Evolutionary conservation across 2,113 vertebrate genomes (phyloP).

Genomic region (Neodon shergylaensis): DNA sequence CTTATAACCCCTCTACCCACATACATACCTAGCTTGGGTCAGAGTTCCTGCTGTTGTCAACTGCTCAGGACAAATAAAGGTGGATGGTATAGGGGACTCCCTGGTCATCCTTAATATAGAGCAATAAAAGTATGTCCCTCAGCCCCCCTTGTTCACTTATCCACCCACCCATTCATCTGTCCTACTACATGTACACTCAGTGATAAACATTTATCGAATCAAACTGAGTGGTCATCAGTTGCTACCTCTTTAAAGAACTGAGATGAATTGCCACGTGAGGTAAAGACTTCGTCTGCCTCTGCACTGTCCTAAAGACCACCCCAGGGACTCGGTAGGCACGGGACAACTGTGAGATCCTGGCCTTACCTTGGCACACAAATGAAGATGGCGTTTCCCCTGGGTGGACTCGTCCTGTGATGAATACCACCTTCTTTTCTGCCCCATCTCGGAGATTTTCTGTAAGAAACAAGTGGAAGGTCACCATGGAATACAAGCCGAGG

Average conservation of each 20-base stretch:
- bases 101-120: background rate
- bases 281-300: background rate
- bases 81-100: background rate
- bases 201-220: background rate
- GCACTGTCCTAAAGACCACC: background rate
- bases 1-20: background rate
- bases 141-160: background rate
- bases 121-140: background rate
- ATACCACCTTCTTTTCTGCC: constrained; percentile 93
- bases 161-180: background rate
- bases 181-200: background rate
- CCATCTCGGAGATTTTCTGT: constrained; percentile 90
- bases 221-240: background rate
- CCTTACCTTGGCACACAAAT: constrained; percentile 98
- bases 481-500: background rate
- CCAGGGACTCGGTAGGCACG: accelerated
- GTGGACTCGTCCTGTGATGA: constrained; percentile 97
- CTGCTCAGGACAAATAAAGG: background rate
- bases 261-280: background rate
- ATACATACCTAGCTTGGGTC: background rate
- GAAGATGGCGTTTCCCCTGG: constrained; percentile 98
- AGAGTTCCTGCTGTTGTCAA: background rate
- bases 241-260: background rate
- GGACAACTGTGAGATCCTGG: background rate
- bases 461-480: constrained; percentile 60